These are phyloP conservation scores for Paragorgia papillata DNA, from an alignment of 92 coral and sea anemone genomes.

Conservation along the genomic window DNA sequence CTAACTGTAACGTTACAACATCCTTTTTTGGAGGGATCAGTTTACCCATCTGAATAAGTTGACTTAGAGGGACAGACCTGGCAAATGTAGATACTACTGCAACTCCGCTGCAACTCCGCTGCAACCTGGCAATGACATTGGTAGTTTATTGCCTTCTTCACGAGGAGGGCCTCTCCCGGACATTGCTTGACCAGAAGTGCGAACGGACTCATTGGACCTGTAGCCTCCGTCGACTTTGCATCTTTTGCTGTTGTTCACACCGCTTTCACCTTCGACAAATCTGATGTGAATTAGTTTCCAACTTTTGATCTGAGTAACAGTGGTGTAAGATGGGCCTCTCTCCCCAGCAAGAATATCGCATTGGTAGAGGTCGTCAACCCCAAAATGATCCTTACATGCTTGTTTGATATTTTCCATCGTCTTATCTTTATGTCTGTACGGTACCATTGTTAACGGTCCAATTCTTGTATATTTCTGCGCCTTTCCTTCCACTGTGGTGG, in stretches of 20 bases:
- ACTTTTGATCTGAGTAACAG: constrained; percentile 44
- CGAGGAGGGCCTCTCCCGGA: too few species aligned
- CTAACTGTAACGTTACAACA: constrained; percentile 25
- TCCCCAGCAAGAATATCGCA: constrained; percentile 59
- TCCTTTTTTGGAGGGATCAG: constrained; percentile 57
- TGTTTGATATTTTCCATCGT: constrained; percentile 24
- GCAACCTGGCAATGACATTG: neutral
- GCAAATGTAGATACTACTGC: too few species aligned
- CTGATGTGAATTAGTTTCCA: constrained; percentile 60
- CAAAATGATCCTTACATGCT: constrained; percentile 32
- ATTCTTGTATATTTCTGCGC: constrained; percentile 24
- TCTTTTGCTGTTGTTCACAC: constrained; percentile 5
- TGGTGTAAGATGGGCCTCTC: constrained; percentile 53
- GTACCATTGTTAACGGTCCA: too few species aligned
- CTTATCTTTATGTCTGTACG: too few species aligned
- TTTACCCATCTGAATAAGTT: constrained; percentile 60
- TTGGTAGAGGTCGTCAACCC: constrained; percentile 11
- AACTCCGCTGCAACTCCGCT: too few species aligned
- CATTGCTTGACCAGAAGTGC: neutral
- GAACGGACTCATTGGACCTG: constrained; percentile 12
- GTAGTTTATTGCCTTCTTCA: neutral
- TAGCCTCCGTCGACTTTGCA: neutral
- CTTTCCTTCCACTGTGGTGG: constrained; percentile 7
- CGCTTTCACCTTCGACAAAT: constrained; percentile 24
- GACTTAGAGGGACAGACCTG: constrained; percentile 51